Percentiles rank a stretch among this genome's conserved stretches.
These are phyloP conservation scores for Cochlearius cochlearius DNA, from an alignment of 2,113 vertebrate species.

Conservation along the genomic window DNA sequence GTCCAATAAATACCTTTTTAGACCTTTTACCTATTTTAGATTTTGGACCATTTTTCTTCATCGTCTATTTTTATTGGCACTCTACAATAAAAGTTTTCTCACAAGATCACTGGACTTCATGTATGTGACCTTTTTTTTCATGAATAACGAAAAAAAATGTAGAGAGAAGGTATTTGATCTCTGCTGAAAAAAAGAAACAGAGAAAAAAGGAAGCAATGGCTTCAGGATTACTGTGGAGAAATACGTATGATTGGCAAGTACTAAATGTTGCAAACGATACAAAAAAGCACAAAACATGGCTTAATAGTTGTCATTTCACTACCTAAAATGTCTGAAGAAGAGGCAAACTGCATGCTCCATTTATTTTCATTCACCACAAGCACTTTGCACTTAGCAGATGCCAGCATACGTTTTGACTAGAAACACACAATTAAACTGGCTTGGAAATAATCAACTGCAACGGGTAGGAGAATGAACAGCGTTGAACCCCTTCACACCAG, in stretches of 20 bases:
- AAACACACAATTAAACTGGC: not conserved
- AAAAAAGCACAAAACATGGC: not conserved
- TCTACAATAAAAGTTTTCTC: not conserved
- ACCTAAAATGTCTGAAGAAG: not conserved
- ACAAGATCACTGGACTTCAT: not conserved
- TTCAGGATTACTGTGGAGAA: not conserved
- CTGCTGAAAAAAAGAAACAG: not conserved
- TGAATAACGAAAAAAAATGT: not conserved
- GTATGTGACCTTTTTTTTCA: not conserved
- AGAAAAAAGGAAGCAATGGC: not conserved
- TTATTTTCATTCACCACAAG: not conserved
- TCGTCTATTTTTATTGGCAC: not conserved
- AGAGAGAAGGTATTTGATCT: not conserved
- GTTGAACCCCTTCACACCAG: not conserved
- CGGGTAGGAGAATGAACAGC: not conserved
- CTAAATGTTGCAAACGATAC: not conserved
- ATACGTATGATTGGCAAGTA: not conserved
- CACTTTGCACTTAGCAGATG: not conserved
- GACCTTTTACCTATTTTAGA: not conserved
- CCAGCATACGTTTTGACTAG: not conserved
- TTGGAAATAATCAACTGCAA: not conserved
- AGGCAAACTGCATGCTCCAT: not conserved
- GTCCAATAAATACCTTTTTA: not conserved
- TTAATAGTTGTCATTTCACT: not conserved
- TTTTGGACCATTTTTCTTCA: not conserved